Base-by-base conservation (phyloP, 2,797 vertebrate species). In the Carcharodon carcharias region DNA sequence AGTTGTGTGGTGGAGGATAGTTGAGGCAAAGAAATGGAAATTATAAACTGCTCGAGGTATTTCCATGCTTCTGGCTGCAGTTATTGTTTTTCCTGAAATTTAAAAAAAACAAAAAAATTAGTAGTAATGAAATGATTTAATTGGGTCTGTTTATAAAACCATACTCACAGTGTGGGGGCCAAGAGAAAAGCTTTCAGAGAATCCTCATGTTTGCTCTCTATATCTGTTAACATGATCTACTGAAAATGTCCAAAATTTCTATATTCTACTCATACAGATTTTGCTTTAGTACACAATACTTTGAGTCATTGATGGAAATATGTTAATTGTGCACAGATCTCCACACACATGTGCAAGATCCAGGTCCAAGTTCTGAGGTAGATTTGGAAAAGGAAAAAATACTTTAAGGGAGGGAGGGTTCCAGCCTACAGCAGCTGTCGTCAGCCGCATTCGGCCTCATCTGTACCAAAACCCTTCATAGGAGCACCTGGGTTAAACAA, bases 11-110 rank as follows among this genome's bases (percentile, higher is more conserved):
- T 99, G 99, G 94, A 98, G 98, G 96, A 98, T 96, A 1, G 99
- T 99, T 0, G 99, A 99, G 0, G 99, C 98, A 0, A 99, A 99
- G 98, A 99, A 99, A 35, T 99, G 98, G 96, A 99, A 98, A 98
- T 99, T 99, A 97, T 99, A 97, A 0, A 96, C 98, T 0, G 99
- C 97, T 16, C 99, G 97, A 11, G 99, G 99, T 87, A 99, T 99
- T 97, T 99, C 99, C 96, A 99, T 96, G 0, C 97, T 98, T 96
- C 98, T 98, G 0, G 99, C 99, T 96, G 99, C 98, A 0, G 97
- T 97, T 28, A 99, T 18, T 0, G 99, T 99, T 98, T 99, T 99
- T 73, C 99, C 99, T 99, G 97, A 92, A 97, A 97, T 12, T 95
- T 77, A 58, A 63, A 87, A 96, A 77, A 28, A 54, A 95, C 56